These are phyloP conservation scores for Pammene fasciana DNA, from an alignment of 2,888 invertebrate genomes.

Conservation along the genomic window DNA sequence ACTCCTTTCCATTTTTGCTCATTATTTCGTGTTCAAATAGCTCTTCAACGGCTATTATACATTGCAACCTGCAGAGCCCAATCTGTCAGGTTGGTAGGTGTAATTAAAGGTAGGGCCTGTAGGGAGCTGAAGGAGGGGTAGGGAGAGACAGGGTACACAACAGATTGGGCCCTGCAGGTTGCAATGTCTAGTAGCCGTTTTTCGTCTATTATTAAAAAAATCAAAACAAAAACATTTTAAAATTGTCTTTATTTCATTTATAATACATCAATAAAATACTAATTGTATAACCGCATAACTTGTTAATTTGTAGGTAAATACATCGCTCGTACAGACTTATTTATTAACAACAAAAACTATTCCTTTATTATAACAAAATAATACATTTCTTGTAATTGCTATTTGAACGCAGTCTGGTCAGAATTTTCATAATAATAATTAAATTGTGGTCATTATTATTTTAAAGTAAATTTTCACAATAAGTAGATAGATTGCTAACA, in stretches of 20 bases:
- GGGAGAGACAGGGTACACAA: too few relatives aligned
- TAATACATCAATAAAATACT: conserved; percentile 76
- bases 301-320: conserved; percentile 54
- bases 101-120: too few relatives aligned
- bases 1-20: too few relatives aligned
- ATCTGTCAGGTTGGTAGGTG: too few relatives aligned
- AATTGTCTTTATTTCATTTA: conserved; percentile 56
- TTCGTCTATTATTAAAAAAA: conserved; percentile 36
- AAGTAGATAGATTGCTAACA: too few relatives aligned
- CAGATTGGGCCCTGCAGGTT: too few relatives aligned
- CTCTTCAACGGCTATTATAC: too few relatives aligned
- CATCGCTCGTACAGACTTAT: conserved; percentile 35
- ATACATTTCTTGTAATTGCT: conserved; percentile 40
- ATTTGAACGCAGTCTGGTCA: conserved; percentile 14
- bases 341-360: conserved; percentile 35
- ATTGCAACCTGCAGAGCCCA: too few relatives aligned
- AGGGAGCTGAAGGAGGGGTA: too few relatives aligned
- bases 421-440: neutral
- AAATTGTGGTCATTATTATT: neutral
- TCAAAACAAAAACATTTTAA: conserved; percentile 50
- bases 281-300: conserved; percentile 70
- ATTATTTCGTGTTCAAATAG: too few relatives aligned
- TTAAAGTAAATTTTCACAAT: too few relatives aligned
- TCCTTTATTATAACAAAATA: conserved; percentile 38
- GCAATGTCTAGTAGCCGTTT: too few relatives aligned